These are phyloP conservation scores for Poecilia gillii DNA, from an alignment of 2,797 vertebrate genomes.

Conservation along the genomic window DNA sequence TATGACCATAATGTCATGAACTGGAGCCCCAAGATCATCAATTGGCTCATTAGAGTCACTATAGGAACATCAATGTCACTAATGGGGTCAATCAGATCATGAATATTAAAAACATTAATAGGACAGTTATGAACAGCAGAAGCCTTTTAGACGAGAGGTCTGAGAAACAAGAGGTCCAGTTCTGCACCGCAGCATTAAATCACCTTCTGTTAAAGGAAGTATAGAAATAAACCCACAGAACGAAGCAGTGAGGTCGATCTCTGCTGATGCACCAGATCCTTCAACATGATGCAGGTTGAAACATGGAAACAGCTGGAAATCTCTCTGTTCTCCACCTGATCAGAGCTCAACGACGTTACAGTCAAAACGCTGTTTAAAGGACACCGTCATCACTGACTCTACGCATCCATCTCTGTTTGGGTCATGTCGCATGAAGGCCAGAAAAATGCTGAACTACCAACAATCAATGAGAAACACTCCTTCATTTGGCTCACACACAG, in stretches of 20 bases:
- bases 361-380: not conserved
- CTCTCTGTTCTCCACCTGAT: not conserved
- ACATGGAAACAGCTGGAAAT: not conserved
- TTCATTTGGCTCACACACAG: not conserved
- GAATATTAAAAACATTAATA: no score
- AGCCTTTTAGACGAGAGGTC: not conserved
- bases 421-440: not conserved
- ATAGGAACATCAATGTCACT: no score
- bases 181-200: not conserved
- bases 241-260: not conserved
- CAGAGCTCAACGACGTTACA: not conserved
- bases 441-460: not conserved
- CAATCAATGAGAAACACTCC: not conserved
- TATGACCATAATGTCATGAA: no score
- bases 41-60: no score
- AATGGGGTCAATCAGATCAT: no score
- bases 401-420: not conserved
- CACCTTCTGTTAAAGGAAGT: not conserved
- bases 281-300: not conserved
- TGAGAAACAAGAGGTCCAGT: not conserved
- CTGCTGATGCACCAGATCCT: not conserved
- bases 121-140: not conserved
- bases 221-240: not conserved
- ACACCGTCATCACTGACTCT: not conserved
- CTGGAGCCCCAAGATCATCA: no score